Evolutionary conservation across 2,113 vertebrate species (phyloP).

Genomic region (Sphaerodactylus townsendi): DNA sequence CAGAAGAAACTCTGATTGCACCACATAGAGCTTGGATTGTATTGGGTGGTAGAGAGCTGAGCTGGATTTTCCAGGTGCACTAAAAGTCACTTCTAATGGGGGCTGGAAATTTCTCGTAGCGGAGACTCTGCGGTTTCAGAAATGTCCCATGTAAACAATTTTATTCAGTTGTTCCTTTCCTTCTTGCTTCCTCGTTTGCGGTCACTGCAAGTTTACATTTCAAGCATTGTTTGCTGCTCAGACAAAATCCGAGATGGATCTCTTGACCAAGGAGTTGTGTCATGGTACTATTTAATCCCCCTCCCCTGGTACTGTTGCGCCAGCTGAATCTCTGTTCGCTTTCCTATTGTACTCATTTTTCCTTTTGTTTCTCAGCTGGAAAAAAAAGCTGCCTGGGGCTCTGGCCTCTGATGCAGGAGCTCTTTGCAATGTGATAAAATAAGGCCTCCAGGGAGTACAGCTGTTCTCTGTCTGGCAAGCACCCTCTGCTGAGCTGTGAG

Average conservation of each 20-base stretch:
- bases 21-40: not conserved
- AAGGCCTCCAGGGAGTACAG: slow-evolving; percentile 1
- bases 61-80: slow-evolving; percentile 15
- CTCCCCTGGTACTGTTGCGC: not conserved
- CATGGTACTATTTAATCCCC: not conserved
- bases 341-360: not conserved
- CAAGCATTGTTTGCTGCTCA: not conserved
- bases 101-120: not conserved
- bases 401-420: not conserved
- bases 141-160: not conserved
- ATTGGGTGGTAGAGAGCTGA: not conserved
- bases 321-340: not conserved
- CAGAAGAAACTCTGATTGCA: slow-evolving; percentile 3
- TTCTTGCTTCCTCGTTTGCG: not conserved
- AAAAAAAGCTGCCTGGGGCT: slow-evolving; percentile 1
- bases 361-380: not conserved
- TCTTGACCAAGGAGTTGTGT: not conserved
- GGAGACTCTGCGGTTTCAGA: not conserved
- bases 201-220: slow-evolving; percentile 1
- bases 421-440: not conserved
- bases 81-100: not conserved
- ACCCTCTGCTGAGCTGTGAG: not conserved
- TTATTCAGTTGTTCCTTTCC: not conserved
- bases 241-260: not conserved
- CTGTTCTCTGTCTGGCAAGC: not conserved